Evolutionary conservation across 2,113 vertebrate species (phyloP).

Genomic region (Motacilla tschutschensis): DNA sequence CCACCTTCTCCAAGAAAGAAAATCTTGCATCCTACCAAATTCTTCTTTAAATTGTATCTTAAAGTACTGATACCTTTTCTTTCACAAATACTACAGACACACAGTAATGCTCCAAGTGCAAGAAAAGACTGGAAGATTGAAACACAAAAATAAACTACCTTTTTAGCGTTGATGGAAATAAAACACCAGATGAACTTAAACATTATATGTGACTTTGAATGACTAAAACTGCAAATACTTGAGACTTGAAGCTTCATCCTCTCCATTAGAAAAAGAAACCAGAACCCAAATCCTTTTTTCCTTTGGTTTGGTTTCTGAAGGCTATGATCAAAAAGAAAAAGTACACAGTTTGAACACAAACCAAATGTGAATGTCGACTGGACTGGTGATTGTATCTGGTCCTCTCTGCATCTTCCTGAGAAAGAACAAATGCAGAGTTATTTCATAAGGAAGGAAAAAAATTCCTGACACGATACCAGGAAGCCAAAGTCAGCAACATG

Average conservation of each 20-base stretch:
- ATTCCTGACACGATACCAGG: neutral
- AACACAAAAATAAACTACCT: neutral
- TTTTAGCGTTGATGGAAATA: neutral
- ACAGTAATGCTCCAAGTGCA: neutral
- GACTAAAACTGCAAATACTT: slow-evolving; percentile 75
- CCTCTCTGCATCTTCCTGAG: slow-evolving; percentile 91
- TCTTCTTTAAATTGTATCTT: neutral
- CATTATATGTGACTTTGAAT: slow-evolving; percentile 1
- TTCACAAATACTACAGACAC: neutral
- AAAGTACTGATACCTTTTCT: neutral
- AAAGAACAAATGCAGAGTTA: slow-evolving; percentile 67
- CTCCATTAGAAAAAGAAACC: slow-evolving; percentile 67
- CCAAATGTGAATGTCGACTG: slow-evolving; percentile 80
- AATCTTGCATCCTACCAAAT: neutral
- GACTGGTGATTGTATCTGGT: slow-evolving; percentile 81
- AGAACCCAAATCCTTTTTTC: neutral
- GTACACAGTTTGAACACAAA: slow-evolving; percentile 76
- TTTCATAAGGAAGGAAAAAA: neutral
- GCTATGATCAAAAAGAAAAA: neutral
- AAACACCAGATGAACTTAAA: neutral
- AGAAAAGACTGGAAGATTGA: neutral
- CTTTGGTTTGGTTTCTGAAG: neutral
- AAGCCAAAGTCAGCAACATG: neutral
- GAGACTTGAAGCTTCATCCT: slow-evolving; percentile 71
- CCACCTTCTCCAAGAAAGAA: neutral